Conservation (phyloP, 35 echinoderm and acorn worm species). For the Lytechinus pictus region DNA sequence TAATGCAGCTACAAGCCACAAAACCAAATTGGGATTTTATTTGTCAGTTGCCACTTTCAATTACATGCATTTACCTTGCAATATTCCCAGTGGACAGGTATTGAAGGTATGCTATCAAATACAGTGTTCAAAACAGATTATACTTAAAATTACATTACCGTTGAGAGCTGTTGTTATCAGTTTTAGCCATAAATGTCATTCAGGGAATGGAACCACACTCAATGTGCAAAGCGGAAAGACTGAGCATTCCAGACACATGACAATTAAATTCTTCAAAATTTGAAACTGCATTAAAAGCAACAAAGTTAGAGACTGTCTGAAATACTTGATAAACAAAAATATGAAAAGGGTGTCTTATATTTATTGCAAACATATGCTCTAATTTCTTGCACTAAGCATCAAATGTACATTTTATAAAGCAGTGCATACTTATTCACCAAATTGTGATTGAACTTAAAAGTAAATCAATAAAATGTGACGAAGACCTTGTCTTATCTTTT, state of each 20-base stretch:
- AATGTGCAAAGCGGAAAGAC: neutral
- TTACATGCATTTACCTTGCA: neutral
- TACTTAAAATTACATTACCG: neutral
- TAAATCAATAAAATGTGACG: no score
- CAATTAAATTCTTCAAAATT: neutral
- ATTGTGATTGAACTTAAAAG: no score
- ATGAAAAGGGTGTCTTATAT: no score
- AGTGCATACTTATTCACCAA: no score
- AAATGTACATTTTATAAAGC: no score
- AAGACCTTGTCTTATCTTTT: no score
- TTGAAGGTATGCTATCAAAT: neutral
- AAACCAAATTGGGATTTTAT: slow-evolving; percentile 13
- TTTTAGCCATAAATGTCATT: slow-evolving; percentile 1
- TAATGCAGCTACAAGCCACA: neutral
- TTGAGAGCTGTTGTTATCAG: neutral
- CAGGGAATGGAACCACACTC: neutral
- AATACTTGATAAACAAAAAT: neutral
- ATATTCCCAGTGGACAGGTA: neutral
- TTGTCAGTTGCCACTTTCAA: neutral
- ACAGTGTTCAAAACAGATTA: neutral
- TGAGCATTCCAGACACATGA: neutral
- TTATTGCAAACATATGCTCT: no score
- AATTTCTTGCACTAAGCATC: no score
- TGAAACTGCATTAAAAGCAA: neutral
- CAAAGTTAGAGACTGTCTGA: neutral